These are phyloP conservation scores for Pristionchus entomophagus DNA, from an alignment of 2,888 invertebrate species.

Conservation along the genomic window DNA sequence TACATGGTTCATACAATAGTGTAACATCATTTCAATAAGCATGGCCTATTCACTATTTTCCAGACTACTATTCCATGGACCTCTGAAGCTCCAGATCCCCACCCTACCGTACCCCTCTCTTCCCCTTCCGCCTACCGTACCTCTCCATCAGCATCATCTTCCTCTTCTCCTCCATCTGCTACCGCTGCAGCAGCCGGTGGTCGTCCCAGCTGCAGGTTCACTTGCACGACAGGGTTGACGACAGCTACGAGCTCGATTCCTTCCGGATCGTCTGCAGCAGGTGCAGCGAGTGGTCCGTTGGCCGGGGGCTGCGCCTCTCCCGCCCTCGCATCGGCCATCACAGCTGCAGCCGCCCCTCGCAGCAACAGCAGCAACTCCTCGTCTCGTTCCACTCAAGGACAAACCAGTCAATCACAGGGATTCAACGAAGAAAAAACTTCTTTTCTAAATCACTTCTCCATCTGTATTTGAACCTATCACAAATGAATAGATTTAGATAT, in stretches of 20 bases:
- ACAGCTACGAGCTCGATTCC: not conserved
- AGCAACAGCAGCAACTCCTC: conserved; percentile 33
- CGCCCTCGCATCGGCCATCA: not conserved
- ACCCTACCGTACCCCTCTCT: not conserved
- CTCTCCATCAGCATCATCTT: conserved; percentile 15
- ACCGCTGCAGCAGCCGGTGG: conserved; percentile 24
- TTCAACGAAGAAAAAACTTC: not conserved
- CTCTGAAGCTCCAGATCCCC: too few species aligned
- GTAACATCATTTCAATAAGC: not conserved
- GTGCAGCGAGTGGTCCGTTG: not conserved
- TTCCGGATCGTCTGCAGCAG: not conserved
- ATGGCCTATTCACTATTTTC: too few species aligned
- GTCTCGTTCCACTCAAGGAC: not conserved
- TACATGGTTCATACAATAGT: not conserved
- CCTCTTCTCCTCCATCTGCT: not conserved
- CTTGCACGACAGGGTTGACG: not conserved
- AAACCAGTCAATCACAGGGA: not conserved
- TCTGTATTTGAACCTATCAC: too few species aligned
- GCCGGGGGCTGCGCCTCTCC: too few species aligned
- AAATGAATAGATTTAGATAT: too few species aligned
- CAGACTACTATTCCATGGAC: too few species aligned
- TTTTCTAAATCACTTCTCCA: not conserved
- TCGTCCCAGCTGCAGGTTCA: not conserved
- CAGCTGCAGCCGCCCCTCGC: conserved; percentile 6
- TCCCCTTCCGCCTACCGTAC: not conserved